phyloP scores from a whole-genome alignment of 1,140 invertebrate species.

The Temnothorax nylanderi region DNA sequence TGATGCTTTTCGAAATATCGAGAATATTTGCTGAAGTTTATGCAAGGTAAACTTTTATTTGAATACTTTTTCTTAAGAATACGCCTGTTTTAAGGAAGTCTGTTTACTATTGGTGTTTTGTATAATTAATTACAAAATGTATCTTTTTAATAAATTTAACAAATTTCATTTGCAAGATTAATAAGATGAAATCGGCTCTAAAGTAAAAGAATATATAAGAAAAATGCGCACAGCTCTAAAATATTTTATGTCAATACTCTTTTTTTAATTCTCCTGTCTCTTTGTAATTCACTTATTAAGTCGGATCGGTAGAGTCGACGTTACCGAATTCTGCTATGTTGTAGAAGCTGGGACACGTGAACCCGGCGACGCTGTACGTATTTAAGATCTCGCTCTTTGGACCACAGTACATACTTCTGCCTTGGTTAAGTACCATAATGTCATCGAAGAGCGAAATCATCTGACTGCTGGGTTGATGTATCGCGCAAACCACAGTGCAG shows the following conservation, averaged over 20 bases:
- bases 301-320: slow-evolving; percentile 31
- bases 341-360: slow-evolving; percentile 88
- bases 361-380: slow-evolving; percentile 85
- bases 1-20: too few species aligned
- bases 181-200: too few species aligned
- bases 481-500: slow-evolving; percentile 93
- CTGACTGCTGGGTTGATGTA: slow-evolving; percentile 95
- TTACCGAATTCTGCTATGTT: slow-evolving; percentile 90
- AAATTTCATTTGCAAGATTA: too few species aligned
- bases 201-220: too few species aligned
- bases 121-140: too few species aligned
- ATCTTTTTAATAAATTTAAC: too few species aligned
- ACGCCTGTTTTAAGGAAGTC: too few species aligned
- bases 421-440: slow-evolving; percentile 87
- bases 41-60: too few species aligned
- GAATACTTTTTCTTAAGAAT: too few species aligned
- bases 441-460: slow-evolving; percentile 91
- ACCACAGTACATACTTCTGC: slow-evolving; percentile 88
- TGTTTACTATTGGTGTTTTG: too few species aligned
- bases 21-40: too few species aligned
- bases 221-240: too few species aligned
- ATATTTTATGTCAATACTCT: neutral
- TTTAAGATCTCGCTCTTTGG: slow-evolving; percentile 85
- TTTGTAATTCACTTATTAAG: neutral
- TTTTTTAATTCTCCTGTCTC: neutral